Evolutionary conservation across 1,140 invertebrate species (phyloP).

Genomic region (Globodera ellingtonae): DNA sequence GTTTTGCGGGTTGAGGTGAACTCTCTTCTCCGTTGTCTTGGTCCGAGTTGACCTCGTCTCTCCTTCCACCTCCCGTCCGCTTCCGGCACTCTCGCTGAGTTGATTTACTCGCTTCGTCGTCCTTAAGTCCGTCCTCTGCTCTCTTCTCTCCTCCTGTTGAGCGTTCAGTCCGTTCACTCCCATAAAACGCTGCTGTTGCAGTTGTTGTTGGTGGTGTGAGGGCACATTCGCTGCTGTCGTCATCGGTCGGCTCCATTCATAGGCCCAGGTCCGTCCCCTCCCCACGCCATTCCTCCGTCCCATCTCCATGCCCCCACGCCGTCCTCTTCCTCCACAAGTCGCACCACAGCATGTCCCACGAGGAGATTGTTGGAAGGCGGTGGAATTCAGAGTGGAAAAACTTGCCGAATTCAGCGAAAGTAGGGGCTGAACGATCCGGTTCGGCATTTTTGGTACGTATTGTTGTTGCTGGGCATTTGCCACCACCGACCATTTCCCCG

Average conservation of each 20-base stretch:
- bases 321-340: background rate
- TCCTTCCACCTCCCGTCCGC: background rate
- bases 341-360: background rate
- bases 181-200: too few relatives aligned
- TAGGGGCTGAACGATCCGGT: background rate
- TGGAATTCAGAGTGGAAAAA: background rate
- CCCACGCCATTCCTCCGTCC: background rate
- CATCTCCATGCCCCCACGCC: background rate
- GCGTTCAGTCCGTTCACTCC: too few relatives aligned
- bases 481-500: background rate
- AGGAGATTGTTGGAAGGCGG: constrained; percentile 4
- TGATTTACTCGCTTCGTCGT: background rate
- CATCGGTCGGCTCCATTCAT: background rate
- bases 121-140: too few relatives aligned
- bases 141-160: background rate
- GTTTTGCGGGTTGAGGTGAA: background rate
- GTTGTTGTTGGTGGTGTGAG: background rate
- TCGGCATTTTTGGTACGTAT: background rate
- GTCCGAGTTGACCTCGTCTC: background rate
- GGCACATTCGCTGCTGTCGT: background rate
- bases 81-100: background rate
- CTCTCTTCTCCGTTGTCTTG: background rate
- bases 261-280: background rate
- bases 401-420: constrained; percentile 2
- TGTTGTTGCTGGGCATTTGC: constrained; percentile 3